These are phyloP conservation scores for Sciurus niger DNA, from an alignment of 2,113 vertebrate genomes.

Conservation along the genomic window DNA sequence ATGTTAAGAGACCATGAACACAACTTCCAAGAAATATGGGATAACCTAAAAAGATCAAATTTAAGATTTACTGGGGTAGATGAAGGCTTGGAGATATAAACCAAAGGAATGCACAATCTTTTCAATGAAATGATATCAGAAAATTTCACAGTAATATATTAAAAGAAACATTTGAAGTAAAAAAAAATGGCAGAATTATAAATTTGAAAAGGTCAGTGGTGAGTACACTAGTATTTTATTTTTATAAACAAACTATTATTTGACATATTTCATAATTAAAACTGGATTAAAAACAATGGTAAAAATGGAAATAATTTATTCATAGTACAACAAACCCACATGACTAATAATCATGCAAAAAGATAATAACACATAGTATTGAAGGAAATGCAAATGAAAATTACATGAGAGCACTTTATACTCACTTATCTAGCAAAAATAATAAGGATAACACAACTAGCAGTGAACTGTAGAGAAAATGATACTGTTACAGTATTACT, in stretches of 20 bases:
- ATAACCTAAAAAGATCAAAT: no score
- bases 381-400: conserved; percentile 42
- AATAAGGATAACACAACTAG: background rate
- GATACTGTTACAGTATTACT: background rate
- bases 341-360: conserved; percentile 27
- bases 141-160: background rate
- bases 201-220: background rate
- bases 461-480: background rate
- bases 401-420: background rate
- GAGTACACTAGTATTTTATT: background rate
- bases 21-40: no score
- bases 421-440: background rate
- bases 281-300: conserved; percentile 26
- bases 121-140: no score
- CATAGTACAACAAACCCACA: background rate
- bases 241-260: conserved; percentile 25
- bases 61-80: no score
- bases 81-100: no score
- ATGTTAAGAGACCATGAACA: no score
- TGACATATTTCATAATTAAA: conserved; percentile 51
- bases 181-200: conserved; percentile 32
- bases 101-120: no score
- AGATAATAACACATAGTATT: background rate
- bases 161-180: background rate
- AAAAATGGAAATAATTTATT: background rate